Percentiles rank a stretch among this genome's conserved stretches.
These are phyloP conservation scores for Acanthosoma haemorrhoidale DNA, from an alignment of 2,888 invertebrate genomes.

Conservation along the genomic window DNA sequence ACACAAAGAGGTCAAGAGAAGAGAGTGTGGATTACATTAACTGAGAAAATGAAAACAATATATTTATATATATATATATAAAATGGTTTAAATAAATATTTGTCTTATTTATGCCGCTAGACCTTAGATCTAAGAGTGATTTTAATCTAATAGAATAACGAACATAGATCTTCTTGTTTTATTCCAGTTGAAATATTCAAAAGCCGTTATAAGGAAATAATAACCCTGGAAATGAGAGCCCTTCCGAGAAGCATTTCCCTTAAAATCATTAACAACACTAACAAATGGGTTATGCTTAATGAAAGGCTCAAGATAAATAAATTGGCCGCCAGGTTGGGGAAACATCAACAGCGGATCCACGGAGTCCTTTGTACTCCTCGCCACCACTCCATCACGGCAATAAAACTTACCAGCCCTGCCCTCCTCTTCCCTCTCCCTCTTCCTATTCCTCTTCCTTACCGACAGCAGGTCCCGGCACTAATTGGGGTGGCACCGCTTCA, in stretches of 20 bases:
- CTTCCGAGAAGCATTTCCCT: neutral
- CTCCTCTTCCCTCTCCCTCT: no score
- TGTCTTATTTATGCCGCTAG: no score
- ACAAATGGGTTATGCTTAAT: constrained; percentile 12
- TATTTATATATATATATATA: no score
- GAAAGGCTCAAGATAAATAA: neutral
- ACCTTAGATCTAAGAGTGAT: no score
- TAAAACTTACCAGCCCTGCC: neutral
- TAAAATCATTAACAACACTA: constrained; percentile 10
- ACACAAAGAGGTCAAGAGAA: no score
- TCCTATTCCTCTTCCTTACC: no score
- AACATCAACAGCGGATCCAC: neutral
- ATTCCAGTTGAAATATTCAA: neutral
- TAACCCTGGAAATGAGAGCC: no score
- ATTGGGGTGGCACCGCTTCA: neutral
- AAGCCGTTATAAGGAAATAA: neutral
- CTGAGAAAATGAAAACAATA: no score
- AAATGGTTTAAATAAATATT: no score
- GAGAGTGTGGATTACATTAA: no score
- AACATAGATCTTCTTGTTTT: no score
- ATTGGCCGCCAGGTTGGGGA: neutral
- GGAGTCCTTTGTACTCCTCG: neutral
- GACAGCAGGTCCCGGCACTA: constrained; percentile 5
- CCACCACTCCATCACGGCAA: neutral
- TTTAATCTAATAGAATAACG: no score